These are phyloP conservation scores for Nomada goodeniana DNA, from an alignment of 2,888 invertebrate species.

Conservation along the genomic window DNA sequence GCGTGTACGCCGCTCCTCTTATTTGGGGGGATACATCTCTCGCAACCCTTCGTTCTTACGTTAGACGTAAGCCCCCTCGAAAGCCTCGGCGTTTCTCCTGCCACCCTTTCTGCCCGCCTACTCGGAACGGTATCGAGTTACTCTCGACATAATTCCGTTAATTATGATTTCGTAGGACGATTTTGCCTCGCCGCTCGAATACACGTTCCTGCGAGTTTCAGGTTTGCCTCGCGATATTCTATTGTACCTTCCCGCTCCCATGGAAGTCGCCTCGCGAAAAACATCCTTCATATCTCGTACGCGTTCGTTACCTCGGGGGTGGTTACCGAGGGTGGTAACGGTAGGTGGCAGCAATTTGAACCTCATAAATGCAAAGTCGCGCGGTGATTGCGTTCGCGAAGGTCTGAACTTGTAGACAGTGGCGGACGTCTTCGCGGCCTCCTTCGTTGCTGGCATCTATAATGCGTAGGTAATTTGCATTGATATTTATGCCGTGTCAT, in stretches of 20 bases:
- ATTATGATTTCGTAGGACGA: conserved; percentile 82
- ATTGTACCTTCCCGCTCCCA: conserved; percentile 35
- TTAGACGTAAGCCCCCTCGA: conserved; percentile 68
- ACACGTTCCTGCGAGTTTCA: conserved; percentile 16
- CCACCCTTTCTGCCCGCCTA: conserved; percentile 62
- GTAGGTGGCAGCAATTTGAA: conserved; percentile 75
- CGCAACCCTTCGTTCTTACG: conserved; percentile 82
- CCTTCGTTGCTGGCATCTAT: conserved; percentile 49
- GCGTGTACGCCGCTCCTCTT: conserved; percentile 49
- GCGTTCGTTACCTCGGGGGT: not conserved
- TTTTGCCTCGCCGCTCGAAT: conserved; percentile 67
- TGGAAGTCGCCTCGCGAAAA: not conserved
- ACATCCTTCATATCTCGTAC: too few relatives aligned
- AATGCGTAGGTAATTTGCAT: conserved; percentile 82
- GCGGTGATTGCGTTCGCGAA: conserved; percentile 78
- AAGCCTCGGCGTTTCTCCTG: conserved; percentile 58
- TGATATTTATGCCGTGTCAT: conserved; percentile 85
- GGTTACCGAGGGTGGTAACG: conserved; percentile 5
- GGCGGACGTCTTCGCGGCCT: conserved; percentile 61
- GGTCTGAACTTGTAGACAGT: conserved; percentile 55
- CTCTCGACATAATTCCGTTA: conserved; percentile 83
- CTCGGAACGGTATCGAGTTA: conserved; percentile 82
- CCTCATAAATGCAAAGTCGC: conserved; percentile 79
- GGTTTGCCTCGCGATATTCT: conserved; percentile 36
- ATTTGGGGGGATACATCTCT: conserved; percentile 55